Conservation (phyloP, 2,797 vertebrate genomes). For the Geotrypetes seraphini region DNA sequence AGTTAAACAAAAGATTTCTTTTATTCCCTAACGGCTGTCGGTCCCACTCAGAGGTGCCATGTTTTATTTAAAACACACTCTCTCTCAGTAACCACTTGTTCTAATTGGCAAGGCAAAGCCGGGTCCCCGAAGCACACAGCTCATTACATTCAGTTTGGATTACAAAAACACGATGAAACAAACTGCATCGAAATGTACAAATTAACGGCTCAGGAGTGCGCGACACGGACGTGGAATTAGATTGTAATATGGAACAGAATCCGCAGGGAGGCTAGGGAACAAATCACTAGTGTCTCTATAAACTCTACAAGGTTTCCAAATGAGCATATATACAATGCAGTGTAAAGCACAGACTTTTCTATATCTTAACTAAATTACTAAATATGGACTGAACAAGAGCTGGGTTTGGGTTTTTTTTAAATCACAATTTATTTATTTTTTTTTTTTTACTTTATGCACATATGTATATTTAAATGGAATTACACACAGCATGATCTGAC, state of each 20-base stretch:
- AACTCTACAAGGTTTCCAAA: slow-evolving; percentile 48
- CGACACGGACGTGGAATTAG: slow-evolving; percentile 46
- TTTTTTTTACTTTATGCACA: slow-evolving; percentile 12
- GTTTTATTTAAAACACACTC: slow-evolving; percentile 65
- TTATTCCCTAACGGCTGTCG: slow-evolving; percentile 31
- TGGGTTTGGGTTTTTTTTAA: too few species aligned
- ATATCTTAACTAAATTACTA: slow-evolving; percentile 46
- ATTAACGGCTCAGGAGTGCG: slow-evolving; percentile 53
- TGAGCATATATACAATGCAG: slow-evolving; percentile 38
- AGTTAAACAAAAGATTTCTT: slow-evolving; percentile 37
- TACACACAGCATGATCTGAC: slow-evolving; percentile 25
- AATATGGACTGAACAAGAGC: slow-evolving; percentile 16
- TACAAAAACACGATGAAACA: slow-evolving; percentile 62
- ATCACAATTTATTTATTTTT: too few species aligned
- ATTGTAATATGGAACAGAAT: slow-evolving; percentile 51
- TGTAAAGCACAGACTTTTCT: slow-evolving; percentile 28
- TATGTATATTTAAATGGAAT: slow-evolving; percentile 15
- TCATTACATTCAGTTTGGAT: slow-evolving; percentile 63
- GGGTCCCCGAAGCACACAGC: slow-evolving; percentile 58
- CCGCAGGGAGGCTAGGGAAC: slow-evolving; percentile 44
- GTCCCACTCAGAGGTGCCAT: slow-evolving; percentile 44
- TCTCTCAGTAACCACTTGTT: slow-evolving; percentile 59
- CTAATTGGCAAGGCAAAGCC: slow-evolving; percentile 65
- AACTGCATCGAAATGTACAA: slow-evolving; percentile 63
- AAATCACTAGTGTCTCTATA: slow-evolving; percentile 49